Percentiles rank a stretch among this genome's conserved stretches.
Evolutionary conservation across 2,888 invertebrate genomes (phyloP).

Genomic region (Loripinus fragilis): DNA sequence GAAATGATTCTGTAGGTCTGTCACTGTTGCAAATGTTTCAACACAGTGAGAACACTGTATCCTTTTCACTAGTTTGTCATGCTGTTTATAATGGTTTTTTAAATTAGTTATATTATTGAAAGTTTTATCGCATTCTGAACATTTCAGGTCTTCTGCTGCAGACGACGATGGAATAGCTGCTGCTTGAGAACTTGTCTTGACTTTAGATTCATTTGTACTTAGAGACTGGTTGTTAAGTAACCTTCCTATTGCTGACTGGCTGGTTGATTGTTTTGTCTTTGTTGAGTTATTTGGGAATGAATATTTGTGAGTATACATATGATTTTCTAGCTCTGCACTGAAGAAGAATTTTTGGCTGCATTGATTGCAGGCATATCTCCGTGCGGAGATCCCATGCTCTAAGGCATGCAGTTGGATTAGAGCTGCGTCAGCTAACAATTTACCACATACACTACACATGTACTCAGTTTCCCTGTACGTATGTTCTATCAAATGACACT

Average conservation of each 20-base stretch:
- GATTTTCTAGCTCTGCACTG: slow-evolving; percentile 95
- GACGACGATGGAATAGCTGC: slow-evolving; percentile 17
- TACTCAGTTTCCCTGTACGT: slow-evolving; percentile 93
- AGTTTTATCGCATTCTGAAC: slow-evolving; percentile 79
- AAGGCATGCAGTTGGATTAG: slow-evolving; percentile 93
- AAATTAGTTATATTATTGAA: slow-evolving; percentile 77
- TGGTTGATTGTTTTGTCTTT: not conserved
- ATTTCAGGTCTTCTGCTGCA: slow-evolving; percentile 66
- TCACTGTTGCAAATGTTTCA: slow-evolving; percentile 72
- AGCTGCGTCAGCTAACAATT: slow-evolving; percentile 92
- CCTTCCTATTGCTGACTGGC: slow-evolving; percentile 9
- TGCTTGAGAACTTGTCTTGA: not conserved
- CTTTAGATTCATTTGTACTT: not conserved
- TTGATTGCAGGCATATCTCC: slow-evolving; percentile 92
- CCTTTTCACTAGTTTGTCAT: slow-evolving; percentile 53
- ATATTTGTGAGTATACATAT: slow-evolving; percentile 83
- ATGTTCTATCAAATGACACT: slow-evolving; percentile 95
- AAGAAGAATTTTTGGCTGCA: slow-evolving; percentile 95
- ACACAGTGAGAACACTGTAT: slow-evolving; percentile 79
- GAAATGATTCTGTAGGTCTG: slow-evolving; percentile 80
- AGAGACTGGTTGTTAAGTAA: not conserved
- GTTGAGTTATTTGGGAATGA: not conserved
- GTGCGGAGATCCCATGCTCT: slow-evolving; percentile 91
- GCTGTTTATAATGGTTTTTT: slow-evolving; percentile 73
- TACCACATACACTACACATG: slow-evolving; percentile 94